phyloP scores from a whole-genome alignment of 2,888 invertebrate species.

The Stegana nigrithorax region DNA sequence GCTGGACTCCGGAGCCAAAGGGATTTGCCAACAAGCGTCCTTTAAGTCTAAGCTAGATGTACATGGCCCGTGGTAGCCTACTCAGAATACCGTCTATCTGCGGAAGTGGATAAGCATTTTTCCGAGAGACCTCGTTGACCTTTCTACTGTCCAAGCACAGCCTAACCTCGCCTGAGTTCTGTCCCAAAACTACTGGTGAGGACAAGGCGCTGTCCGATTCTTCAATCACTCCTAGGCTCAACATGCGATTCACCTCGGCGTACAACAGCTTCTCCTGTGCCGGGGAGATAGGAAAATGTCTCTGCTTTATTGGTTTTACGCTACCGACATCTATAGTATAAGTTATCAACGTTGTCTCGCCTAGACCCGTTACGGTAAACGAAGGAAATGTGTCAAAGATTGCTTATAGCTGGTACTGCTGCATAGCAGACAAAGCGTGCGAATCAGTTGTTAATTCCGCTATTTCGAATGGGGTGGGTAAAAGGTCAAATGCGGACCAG shows the following conservation, averaged over 20 bases:
- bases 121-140: background rate
- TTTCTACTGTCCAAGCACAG: conserved; percentile 1
- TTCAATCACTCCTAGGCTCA: background rate
- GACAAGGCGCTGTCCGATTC: background rate
- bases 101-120: background rate
- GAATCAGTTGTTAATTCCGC: too few species aligned
- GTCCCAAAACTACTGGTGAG: background rate
- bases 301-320: conserved; percentile 18
- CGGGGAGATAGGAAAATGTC: conserved; percentile 20
- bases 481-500: background rate
- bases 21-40: background rate
- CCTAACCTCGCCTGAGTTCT: background rate
- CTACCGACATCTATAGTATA: conserved; percentile 16
- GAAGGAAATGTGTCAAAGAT: background rate
- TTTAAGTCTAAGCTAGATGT: background rate
- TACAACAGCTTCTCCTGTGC: conserved; percentile 22
- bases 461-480: background rate
- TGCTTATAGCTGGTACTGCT: too few species aligned
- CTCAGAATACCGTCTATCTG: background rate
- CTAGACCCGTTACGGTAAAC: conserved; percentile 8
- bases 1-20: background rate
- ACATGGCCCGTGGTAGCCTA: background rate
- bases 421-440: too few species aligned
- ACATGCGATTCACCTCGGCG: conserved; percentile 16
- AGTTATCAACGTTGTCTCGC: background rate